phyloP scores from a whole-genome alignment of 1,140 invertebrate species.

The Magallana gigas region DNA sequence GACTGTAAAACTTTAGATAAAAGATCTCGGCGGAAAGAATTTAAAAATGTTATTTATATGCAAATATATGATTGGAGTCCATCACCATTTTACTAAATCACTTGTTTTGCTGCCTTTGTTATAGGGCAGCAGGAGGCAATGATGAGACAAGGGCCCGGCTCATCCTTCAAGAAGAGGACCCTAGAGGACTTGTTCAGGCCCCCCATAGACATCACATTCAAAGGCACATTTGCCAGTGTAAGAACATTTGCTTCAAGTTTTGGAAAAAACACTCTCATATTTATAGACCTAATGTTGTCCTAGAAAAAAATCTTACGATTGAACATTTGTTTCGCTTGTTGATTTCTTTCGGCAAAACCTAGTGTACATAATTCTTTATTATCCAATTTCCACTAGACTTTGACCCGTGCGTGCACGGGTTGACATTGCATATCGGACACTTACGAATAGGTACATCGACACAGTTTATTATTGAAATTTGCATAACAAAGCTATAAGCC shows the following conservation, averaged over 20 bases:
- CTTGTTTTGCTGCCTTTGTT: not conserved
- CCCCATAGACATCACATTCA: slow-evolving; percentile 86
- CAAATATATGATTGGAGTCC: too few species aligned
- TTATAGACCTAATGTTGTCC: not conserved
- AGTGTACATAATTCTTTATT: too few species aligned
- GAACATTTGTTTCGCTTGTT: not conserved
- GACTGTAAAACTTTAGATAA: too few species aligned
- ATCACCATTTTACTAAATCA: too few species aligned
- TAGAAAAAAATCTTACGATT: not conserved
- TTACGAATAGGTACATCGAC: too few species aligned
- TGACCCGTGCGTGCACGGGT: not conserved
- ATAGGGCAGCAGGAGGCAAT: slow-evolving; percentile 71
- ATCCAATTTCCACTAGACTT: too few species aligned
- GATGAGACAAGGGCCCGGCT: slow-evolving; percentile 49
- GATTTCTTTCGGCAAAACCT: not conserved
- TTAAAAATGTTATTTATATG: too few species aligned
- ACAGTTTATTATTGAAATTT: too few species aligned
- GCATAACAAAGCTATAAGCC: too few species aligned
- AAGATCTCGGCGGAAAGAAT: too few species aligned
- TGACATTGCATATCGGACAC: too few species aligned
- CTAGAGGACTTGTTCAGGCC: slow-evolving; percentile 88
- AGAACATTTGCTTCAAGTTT: slow-evolving; percentile 36
- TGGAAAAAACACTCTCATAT: too few species aligned
- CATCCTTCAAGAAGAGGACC: slow-evolving; percentile 80
- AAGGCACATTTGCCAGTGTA: slow-evolving; percentile 84